These are phyloP conservation scores for Portunus trituberculatus DNA, from an alignment of 1,140 invertebrate genomes.

Conservation along the genomic window DNA sequence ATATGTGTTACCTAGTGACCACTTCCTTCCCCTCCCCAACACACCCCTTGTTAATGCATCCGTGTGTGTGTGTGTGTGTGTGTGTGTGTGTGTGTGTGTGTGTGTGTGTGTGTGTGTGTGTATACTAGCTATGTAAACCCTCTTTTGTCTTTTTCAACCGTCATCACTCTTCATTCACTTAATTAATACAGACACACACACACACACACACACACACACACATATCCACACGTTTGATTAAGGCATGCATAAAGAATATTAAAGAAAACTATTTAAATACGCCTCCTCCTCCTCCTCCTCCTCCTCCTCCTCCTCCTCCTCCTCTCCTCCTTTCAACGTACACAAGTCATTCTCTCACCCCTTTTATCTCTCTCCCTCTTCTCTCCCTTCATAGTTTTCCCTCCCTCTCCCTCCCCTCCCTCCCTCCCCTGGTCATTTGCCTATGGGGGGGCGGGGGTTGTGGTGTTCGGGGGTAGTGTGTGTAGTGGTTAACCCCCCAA, in stretches of 20 bases:
- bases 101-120: slow-evolving; percentile 2
- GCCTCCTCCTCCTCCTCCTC: not conserved
- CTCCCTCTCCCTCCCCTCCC: not conserved
- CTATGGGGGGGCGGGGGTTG: too few species aligned
- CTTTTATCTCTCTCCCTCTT: too few species aligned
- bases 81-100: slow-evolving; percentile 20
- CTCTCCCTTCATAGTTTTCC: too few species aligned
- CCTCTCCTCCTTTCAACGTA: not conserved
- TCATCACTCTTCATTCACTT: not conserved
- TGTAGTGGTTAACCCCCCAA: too few species aligned
- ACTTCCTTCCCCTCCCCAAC: slow-evolving; percentile 1
- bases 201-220: slow-evolving; percentile 61
- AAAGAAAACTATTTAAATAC: not conserved
- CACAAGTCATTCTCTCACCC: not conserved
- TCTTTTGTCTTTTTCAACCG: not conserved
- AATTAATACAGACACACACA: slow-evolving; percentile 2
- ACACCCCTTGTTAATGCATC: not conserved
- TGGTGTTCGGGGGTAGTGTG: too few species aligned
- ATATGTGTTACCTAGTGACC: not conserved
- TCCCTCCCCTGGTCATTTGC: too few species aligned
- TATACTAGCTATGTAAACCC: not conserved
- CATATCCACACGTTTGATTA: not conserved
- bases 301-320: not conserved
- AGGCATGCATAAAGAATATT: not conserved
- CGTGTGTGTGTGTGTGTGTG: not conserved